Percentiles rank a stretch among this genome's conserved stretches.
phyloP scores from a whole-genome alignment of 2,113 vertebrate genomes.

The Ranitomeya imitator region DNA sequence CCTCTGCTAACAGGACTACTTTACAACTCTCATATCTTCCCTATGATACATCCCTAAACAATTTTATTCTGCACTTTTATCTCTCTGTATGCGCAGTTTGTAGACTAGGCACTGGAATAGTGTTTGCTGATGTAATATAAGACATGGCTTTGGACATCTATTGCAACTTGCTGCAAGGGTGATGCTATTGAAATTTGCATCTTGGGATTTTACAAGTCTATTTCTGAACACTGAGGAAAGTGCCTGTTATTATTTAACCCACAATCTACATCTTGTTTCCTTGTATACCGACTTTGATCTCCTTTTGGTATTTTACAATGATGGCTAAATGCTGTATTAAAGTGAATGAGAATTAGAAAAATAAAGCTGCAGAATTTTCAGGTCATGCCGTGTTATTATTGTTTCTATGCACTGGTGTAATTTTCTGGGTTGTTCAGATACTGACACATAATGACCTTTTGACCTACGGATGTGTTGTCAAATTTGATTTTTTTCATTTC shows the following conservation, averaged over 20 bases:
- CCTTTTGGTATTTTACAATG: background rate
- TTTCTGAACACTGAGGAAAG: background rate
- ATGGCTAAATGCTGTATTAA: too few relatives aligned
- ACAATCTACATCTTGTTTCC: background rate
- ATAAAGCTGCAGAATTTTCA: too few relatives aligned
- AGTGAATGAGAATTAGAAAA: too few relatives aligned
- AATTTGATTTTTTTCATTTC: too few relatives aligned
- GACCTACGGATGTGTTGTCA: too few relatives aligned
- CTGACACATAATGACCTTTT: too few relatives aligned
- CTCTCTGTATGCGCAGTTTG: background rate
- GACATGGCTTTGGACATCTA: background rate
- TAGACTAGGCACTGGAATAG: background rate
- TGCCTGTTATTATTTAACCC: background rate
- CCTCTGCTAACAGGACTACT: too few relatives aligned
- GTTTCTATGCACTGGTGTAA: too few relatives aligned
- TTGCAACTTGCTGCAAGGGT: background rate
- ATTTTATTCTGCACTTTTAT: background rate
- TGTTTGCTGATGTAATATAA: slow-evolving; percentile 25
- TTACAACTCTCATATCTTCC: too few relatives aligned
- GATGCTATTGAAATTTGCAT: slow-evolving; percentile 20
- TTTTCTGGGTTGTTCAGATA: too few relatives aligned
- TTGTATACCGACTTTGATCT: background rate
- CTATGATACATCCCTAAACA: too few relatives aligned
- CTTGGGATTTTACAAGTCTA: slow-evolving; percentile 2
- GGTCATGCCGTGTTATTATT: too few relatives aligned